Base-by-base conservation (phyloP, 2,113 vertebrate species). In the Sapajus apella region DNA sequence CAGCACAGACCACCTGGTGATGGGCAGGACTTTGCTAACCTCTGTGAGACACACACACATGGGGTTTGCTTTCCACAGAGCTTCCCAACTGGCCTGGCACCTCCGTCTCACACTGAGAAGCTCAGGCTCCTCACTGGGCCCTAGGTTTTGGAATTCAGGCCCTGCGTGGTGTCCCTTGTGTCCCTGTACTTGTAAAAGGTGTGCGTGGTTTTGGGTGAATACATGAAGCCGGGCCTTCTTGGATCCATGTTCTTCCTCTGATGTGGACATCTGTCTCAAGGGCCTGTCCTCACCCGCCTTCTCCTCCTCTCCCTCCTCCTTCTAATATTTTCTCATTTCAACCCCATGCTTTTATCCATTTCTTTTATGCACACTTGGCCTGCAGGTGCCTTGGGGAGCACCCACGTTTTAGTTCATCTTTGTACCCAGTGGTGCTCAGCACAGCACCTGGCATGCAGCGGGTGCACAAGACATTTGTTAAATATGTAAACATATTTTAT, bases 111-210 rank as follows among this genome's bases (percentile, higher is more conserved):
- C 52, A 55, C 32, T 40, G 87, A 52, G 23, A 16, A 27, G 2
- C 3, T 58, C 4, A 12, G 52, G 2, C 14, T 37, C n/a, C 43
- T 30, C 25, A 73, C 27, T 23, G 61, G 70, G 43, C n/a, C 8
- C 87, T 23, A 10, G 45, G 5, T 10, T 21, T 43, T 0, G 52
- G 30, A n/a, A 13, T 37, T 8, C 4, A 30, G 20, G 25, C 47
- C 45, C 18, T 35, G 3, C 20, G 20, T 66, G 10, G 18, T 25
- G 5, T 43, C 27, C 23, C 25, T 13, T 25, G 37, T 35, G 35
- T 80, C 61, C 50, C 25, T 0, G 16, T 52, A 50, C 23, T 18
- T 61, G 1, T 14, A 1, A 0, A 2, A n/a, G 11, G 10, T 8
- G 11, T 1, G 8, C 11, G 3, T 8, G 2, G 23, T 5, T 0